Percentiles rank a stretch among this genome's conserved stretches.
These are phyloP conservation scores for Ptychobarbus kaznakovi DNA, from an alignment of 2,797 vertebrate species.

Conservation along the genomic window DNA sequence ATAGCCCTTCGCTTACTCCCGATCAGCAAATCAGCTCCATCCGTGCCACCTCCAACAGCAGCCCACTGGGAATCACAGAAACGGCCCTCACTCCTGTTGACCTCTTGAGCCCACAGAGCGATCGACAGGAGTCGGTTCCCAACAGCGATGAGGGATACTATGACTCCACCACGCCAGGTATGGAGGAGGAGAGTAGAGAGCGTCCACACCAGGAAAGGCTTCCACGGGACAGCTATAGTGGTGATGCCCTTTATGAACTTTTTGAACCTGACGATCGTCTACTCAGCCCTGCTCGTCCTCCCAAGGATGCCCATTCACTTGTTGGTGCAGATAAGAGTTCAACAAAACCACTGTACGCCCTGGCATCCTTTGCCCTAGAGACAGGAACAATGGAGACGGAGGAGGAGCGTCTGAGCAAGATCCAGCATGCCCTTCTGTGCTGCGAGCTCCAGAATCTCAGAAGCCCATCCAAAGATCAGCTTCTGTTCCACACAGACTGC, in stretches of 20 bases:
- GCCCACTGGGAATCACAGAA: constrained; percentile 68
- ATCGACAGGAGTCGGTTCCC: constrained; percentile 93
- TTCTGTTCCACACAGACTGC: constrained; percentile 63
- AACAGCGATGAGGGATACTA: constrained; percentile 96
- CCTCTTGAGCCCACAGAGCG: constrained; percentile 91
- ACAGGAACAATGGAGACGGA: constrained; percentile 83
- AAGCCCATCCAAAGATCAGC: constrained; percentile 70
- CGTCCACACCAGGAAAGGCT: constrained; percentile 82
- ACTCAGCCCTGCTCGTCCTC: constrained; percentile 82
- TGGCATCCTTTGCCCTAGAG: constrained; percentile 76
- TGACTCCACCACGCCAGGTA: constrained; percentile 93
- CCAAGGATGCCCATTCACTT: constrained; percentile 79
- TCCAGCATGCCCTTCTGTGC: constrained; percentile 83
- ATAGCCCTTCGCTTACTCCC: constrained; percentile 63
- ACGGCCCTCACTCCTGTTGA: constrained; percentile 75
- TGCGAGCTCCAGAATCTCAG: constrained; percentile 81
- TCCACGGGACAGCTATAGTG: constrained; percentile 96
- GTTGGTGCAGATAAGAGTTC: constrained; percentile 73
- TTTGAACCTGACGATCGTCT: constrained; percentile 89
- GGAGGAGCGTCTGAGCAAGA: constrained; percentile 81
- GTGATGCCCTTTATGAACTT: constrained; percentile 96
- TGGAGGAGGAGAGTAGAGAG: constrained; percentile 88
- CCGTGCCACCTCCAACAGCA: constrained; percentile 70
- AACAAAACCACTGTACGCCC: constrained; percentile 73
- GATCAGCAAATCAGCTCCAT: constrained; percentile 73